phyloP scores from a whole-genome alignment of 1,140 invertebrate genomes.

The Pemphigus obesinymphae region DNA sequence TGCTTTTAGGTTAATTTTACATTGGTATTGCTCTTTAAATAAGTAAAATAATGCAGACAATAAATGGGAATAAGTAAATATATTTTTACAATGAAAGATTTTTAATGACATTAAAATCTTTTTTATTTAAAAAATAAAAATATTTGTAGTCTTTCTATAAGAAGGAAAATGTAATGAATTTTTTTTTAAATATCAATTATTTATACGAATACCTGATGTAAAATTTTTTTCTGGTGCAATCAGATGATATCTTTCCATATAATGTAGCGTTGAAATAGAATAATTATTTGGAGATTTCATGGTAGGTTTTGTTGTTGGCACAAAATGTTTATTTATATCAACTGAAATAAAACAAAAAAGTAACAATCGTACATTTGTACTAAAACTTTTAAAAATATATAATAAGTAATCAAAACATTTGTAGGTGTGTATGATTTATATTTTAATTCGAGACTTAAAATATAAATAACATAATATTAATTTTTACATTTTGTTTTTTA shows the following conservation, averaged over 20 bases:
- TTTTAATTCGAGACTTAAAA: too few relatives aligned
- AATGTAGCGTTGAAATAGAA: slow-evolving; percentile 45
- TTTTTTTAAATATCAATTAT: too few relatives aligned
- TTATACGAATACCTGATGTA: slow-evolving; percentile 7
- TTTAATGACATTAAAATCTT: too few relatives aligned
- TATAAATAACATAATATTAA: background rate
- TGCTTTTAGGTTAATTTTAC: too few relatives aligned
- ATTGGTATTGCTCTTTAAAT: too few relatives aligned
- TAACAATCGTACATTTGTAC: background rate
- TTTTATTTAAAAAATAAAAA: too few relatives aligned
- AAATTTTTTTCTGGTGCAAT: slow-evolving; percentile 22
- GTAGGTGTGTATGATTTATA: too few relatives aligned
- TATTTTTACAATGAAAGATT: too few relatives aligned
- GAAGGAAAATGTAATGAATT: too few relatives aligned
- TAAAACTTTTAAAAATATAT: background rate
- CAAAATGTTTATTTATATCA: slow-evolving; percentile 29
- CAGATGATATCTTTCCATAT: slow-evolving; percentile 45
- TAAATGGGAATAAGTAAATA: too few relatives aligned
- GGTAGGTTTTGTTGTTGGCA: background rate
- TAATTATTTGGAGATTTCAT: slow-evolving; percentile 42
- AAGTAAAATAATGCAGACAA: too few relatives aligned
- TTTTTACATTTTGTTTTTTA: background rate
- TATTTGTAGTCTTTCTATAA: too few relatives aligned
- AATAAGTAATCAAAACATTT: background rate
- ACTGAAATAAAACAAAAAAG: background rate